Base-by-base conservation (phyloP, 1,140 invertebrate species). In the Drosophila tristis region DNA sequence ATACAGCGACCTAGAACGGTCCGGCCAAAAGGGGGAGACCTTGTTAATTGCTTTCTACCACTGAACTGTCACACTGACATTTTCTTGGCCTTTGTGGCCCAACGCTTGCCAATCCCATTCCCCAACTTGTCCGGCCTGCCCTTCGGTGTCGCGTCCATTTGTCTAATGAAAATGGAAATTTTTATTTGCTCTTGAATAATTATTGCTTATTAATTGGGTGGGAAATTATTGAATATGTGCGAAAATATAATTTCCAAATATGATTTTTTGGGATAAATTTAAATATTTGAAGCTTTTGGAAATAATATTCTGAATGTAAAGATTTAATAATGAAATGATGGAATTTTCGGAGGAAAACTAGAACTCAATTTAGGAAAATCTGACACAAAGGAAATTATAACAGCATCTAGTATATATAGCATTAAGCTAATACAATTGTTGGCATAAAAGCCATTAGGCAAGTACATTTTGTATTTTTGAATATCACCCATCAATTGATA, bases 61-160 rank as follows among this genome's bases (percentile, higher is more conserved):
- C 49, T 47, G 56, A 72, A 72, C 67, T 72, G 68, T 72, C 68
- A 72, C 43, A 35, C 57, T 7, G 67, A 43, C n/a, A 57, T 53
- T 23, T 50, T 35, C 0, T 5, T 16, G 59, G 35, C 25, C 63
- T 47, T 25, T n/a, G 67, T 56, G 49, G 56, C 4, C 6, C 48
- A 54, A 55, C 72, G 49, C 57, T 61, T 73, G 67, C 35, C 35
- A 39, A 13, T 16, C 50, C 35, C n/a, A 42, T 45, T 58, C 20
- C 42, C 20, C 4, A 23, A 72, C 80, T 80, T 84, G 80, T 29
- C 6, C 51, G n/a, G 8, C 35, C 56, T 76, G 80, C 72, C 76
- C 80, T 84, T 76, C 62, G 54, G 39, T 80, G 77, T 75, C 77
- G 56, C n/a, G 13, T 20, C 65, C 43, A 70, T 48, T 50, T 70